These are phyloP conservation scores for Poeciliopsis turrubarensis DNA, from an alignment of 2,113 vertebrate genomes.

Conservation along the genomic window DNA sequence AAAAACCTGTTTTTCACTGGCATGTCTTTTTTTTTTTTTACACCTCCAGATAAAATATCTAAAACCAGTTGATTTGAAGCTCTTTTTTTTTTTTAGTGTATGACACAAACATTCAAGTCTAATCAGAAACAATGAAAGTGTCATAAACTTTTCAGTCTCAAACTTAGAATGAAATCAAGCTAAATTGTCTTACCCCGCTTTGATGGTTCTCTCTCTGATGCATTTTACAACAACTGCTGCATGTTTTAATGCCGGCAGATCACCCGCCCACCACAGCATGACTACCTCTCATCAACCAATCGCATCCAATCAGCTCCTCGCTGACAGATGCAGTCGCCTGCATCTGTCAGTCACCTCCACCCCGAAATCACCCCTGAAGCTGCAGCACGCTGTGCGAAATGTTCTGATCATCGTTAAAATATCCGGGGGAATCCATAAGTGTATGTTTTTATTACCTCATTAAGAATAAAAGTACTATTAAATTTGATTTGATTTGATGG, in stretches of 20 bases:
- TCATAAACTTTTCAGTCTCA: neutral
- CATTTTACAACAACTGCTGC: conserved; percentile 69
- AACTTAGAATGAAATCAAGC: neutral
- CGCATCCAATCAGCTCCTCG: conserved; percentile 44
- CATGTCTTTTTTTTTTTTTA: neutral
- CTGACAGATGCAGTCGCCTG: conserved; percentile 68
- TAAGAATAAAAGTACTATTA: neutral
- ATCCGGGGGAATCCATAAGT: too few relatives aligned
- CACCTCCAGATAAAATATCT: neutral
- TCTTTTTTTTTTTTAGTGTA: neutral
- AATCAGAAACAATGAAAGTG: neutral
- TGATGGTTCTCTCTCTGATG: conserved; percentile 57
- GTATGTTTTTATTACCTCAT: neutral
- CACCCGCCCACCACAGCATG: conserved; percentile 69
- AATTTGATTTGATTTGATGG: neutral
- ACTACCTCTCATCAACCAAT: conserved; percentile 71
- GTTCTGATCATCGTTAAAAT: neutral
- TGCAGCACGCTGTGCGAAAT: neutral
- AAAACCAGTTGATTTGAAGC: neutral
- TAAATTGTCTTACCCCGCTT: conserved; percentile 72
- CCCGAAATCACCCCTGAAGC: conserved; percentile 11
- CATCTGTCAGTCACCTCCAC: conserved; percentile 62
- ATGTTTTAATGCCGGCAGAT: conserved; percentile 73
- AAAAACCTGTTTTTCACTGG: neutral
- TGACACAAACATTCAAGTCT: neutral